Base-by-base conservation (phyloP, 2,113 vertebrate genomes). In the Cyanoderma ruficeps region DNA sequence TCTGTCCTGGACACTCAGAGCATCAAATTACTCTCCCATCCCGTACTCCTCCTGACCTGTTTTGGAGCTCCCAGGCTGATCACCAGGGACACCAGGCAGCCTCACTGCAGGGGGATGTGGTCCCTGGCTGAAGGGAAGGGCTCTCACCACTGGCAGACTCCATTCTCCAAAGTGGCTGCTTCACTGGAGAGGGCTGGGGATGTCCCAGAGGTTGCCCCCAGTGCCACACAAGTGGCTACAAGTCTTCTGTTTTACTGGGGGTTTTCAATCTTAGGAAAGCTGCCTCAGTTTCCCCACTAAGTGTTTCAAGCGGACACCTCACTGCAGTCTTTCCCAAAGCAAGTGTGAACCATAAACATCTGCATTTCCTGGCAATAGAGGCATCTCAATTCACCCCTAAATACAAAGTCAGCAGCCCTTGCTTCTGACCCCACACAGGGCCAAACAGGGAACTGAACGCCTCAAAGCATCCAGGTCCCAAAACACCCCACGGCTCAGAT, bases 21-120 rank as follows among this genome's bases (percentile, higher is more conserved):
- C 90, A 92, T 96, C 92, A 2, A 86, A 67, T 97, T 97, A 93
- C 96, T 44, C 64, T 93, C 77, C 47, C 47, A 59, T 76, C 77
- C 69, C 1, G 1, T 52, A 5, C 46, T 82, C 37, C 79, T 83
- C 19, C 41, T 30, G 59, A 53, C 5, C 59, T 41, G 17, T 19
- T 47, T 47, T 1, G 2, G 64, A 72, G 85, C 27, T 96, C 57
- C 39, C 3, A 0, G 84, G 12, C 30, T 6, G 2, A n/a, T 60
- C 37, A 11, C 52, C 0, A 0, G 19, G 31, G 41, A 18, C 8
- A 0, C 18, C 0, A 3, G 47, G 64, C 41, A 12, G 46, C 47
- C 27, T 2, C 0, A 0, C 23, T 42, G n/a, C 69, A 37, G 65
- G 0, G 0, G 59, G 75, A 61, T 18, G 33, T 2, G 21, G 1